These are phyloP conservation scores for Glossophaga mutica DNA, from an alignment of 2,797 vertebrate species.

Conservation along the genomic window DNA sequence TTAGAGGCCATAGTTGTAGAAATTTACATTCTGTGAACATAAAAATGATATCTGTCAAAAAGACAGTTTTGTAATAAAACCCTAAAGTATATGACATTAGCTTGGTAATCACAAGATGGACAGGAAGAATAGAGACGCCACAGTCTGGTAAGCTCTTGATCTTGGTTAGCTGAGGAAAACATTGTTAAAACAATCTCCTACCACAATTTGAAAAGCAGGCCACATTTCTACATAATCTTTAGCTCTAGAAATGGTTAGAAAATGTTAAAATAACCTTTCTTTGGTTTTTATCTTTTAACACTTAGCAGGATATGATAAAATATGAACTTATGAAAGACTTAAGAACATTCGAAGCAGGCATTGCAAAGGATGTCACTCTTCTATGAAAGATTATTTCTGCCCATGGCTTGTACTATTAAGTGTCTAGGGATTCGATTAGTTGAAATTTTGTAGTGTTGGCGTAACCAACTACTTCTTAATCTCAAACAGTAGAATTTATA, in stretches of 20 bases:
- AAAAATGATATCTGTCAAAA: background rate
- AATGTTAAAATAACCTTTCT: background rate
- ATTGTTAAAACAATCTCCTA: background rate
- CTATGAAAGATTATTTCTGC: background rate
- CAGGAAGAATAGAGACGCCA: background rate
- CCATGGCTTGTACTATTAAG: background rate
- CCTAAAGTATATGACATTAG: background rate
- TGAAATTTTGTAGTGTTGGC: background rate
- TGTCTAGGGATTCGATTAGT: background rate
- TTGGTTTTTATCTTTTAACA: background rate
- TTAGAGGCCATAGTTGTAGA: background rate
- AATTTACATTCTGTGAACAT: background rate
- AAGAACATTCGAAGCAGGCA: background rate
- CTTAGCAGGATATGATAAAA: background rate
- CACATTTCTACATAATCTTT: background rate
- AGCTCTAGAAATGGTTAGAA: background rate
- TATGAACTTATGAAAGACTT: background rate
- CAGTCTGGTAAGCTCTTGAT: background rate
- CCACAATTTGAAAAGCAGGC: background rate
- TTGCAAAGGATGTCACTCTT: background rate
- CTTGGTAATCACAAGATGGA: background rate
- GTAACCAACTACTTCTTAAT: background rate
- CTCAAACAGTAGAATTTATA: background rate
- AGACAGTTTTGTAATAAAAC: background rate
- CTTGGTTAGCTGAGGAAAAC: background rate